These are phyloP conservation scores for Melitaea athalia DNA, from an alignment of 2,888 invertebrate genomes.

Conservation along the genomic window DNA sequence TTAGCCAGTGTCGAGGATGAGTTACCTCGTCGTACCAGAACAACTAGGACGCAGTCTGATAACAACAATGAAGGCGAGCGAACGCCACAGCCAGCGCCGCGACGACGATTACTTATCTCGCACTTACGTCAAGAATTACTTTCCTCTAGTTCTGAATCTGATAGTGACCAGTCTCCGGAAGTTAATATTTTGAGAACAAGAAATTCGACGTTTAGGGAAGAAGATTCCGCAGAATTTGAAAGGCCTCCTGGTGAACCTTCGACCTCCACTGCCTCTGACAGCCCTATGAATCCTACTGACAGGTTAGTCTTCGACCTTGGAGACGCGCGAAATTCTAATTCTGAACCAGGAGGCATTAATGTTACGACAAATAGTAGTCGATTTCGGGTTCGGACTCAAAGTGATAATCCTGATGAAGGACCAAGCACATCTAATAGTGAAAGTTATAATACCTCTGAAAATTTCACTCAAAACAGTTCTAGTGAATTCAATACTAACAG, in stretches of 20 bases:
- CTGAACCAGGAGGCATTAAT: slow-evolving; percentile 52
- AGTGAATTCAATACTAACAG: slow-evolving; percentile 47
- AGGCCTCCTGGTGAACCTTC: slow-evolving; percentile 36
- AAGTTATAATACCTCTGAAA: slow-evolving; percentile 38
- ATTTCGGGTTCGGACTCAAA: slow-evolving; percentile 67
- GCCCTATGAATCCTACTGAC: slow-evolving; percentile 50
- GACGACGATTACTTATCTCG: slow-evolving; percentile 54
- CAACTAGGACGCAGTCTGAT: slow-evolving; percentile 55
- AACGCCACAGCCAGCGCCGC: slow-evolving; percentile 45
- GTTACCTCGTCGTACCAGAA: slow-evolving; percentile 48
- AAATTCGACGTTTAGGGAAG: slow-evolving; percentile 65
- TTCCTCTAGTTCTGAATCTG: slow-evolving; percentile 71
- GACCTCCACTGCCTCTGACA: slow-evolving; percentile 29
- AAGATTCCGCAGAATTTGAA: slow-evolving; percentile 47
- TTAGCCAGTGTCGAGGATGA: slow-evolving; percentile 62
- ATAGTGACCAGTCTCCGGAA: slow-evolving; percentile 69
- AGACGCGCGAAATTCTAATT: slow-evolving; percentile 44
- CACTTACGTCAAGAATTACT: slow-evolving; percentile 56
- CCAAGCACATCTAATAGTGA: slow-evolving; percentile 43
- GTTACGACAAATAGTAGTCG: slow-evolving; percentile 57
- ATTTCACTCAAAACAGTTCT: slow-evolving; percentile 38
- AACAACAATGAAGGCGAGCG: slow-evolving; percentile 53
- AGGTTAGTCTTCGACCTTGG: slow-evolving; percentile 62
- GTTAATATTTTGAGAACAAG: slow-evolving; percentile 71
- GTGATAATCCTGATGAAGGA: slow-evolving; percentile 44